Percentiles rank a stretch among this genome's conserved stretches.
phyloP scores from a whole-genome alignment of 2,797 vertebrate species.

The Cynopterus sphinx region DNA sequence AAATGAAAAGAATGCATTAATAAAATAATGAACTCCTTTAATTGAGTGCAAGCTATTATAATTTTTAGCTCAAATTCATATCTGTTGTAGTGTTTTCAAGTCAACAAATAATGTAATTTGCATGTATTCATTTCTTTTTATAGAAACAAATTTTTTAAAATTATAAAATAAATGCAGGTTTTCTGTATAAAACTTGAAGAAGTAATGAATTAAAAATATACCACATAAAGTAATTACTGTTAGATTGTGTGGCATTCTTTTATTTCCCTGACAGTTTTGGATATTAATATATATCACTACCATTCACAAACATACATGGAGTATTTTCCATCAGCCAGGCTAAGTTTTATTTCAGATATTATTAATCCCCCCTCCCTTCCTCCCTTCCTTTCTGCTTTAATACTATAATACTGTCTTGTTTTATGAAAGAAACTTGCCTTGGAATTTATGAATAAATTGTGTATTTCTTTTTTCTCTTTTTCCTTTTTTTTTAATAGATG shows the following conservation, averaged over 20 bases:
- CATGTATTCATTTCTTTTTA: background rate
- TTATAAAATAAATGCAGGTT: background rate
- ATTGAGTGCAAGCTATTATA: background rate
- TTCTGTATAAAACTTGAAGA: background rate
- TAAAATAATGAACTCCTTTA: background rate
- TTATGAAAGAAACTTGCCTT: background rate
- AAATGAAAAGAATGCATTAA: background rate
- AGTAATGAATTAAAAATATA: background rate
- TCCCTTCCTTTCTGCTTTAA: background rate
- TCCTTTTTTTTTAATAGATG: background rate
- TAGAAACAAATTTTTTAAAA: background rate
- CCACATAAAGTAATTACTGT: background rate
- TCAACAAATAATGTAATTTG: background rate
- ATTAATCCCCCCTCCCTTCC: background rate
- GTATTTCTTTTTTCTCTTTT: background rate
- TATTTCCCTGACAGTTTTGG: background rate
- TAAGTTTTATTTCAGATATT: background rate
- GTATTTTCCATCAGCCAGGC: background rate
- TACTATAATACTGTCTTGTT: background rate
- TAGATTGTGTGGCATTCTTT: background rate
- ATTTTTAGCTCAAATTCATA: slow-evolving; percentile 19
- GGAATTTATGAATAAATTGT: background rate
- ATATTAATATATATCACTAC: background rate
- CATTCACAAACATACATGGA: background rate
- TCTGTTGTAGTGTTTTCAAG: background rate